Percentiles rank a stretch among this genome's conserved stretches.
Conservation (phyloP, 1,140 invertebrate species). For the Heliconius congener region DNA sequence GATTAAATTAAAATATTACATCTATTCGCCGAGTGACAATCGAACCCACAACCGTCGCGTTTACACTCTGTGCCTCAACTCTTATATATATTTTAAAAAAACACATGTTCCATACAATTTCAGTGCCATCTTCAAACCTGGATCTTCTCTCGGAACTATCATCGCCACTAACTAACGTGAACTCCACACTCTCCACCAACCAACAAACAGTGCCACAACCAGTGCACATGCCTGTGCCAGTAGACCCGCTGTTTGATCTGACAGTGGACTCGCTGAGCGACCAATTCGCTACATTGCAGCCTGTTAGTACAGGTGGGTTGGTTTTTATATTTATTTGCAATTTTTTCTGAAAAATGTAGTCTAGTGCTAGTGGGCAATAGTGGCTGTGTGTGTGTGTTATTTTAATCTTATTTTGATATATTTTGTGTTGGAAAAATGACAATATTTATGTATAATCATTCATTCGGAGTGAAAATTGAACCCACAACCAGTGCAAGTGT, state of each 20-base stretch:
- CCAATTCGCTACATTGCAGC: conserved; percentile 43
- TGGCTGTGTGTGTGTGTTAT: not conserved
- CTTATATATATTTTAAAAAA: no score
- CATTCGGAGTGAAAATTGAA: no score
- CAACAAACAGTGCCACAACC: not conserved
- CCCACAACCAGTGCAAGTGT: not conserved
- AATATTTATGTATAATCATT: no score
- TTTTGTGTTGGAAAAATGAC: not conserved
- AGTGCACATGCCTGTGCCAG: not conserved
- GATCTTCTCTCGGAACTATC: conserved; percentile 57
- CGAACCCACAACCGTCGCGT: no score
- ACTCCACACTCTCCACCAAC: not conserved
- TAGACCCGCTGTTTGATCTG: not conserved
- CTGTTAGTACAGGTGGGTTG: conserved; percentile 33
- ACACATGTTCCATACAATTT: not conserved
- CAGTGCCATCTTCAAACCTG: conserved; percentile 52
- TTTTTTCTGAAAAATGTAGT: not conserved
- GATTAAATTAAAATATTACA: no score
- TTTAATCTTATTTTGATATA: not conserved
- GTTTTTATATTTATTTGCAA: no score
- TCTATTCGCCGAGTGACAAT: no score
- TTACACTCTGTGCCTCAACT: no score
- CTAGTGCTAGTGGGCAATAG: no score
- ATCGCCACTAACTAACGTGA: conserved; percentile 7
- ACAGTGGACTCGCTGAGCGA: conserved; percentile 38